phyloP scores from a whole-genome alignment of 1,140 invertebrate species.

The Zaprionus nigranus region DNA sequence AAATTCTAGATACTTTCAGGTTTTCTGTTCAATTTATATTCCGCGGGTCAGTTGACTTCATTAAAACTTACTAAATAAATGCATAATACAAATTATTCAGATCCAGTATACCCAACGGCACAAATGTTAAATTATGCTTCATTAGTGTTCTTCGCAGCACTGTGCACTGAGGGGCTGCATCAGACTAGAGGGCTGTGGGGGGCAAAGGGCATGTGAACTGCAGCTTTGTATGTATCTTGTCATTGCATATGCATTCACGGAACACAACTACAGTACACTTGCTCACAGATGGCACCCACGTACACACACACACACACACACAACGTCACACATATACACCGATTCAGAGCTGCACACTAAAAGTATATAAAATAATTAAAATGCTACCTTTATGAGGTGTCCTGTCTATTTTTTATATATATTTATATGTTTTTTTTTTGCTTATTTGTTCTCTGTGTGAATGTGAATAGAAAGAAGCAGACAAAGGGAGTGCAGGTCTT shows the following conservation, averaged over 20 bases:
- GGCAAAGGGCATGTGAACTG: slow-evolving; percentile 40
- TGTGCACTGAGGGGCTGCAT: slow-evolving; percentile 26
- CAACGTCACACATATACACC: slow-evolving; percentile 14
- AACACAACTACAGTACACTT: slow-evolving; percentile 26
- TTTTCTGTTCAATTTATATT: slow-evolving; percentile 1
- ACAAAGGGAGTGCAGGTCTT: slow-evolving; percentile 63
- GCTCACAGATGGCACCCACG: slow-evolving; percentile 6
- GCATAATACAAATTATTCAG: slow-evolving; percentile 72
- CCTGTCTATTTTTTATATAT: slow-evolving; percentile 47
- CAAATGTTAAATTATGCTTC: slow-evolving; percentile 80
- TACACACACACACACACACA: slow-evolving; percentile 25
- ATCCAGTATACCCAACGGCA: slow-evolving; percentile 43
- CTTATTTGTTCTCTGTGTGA: slow-evolving; percentile 40
- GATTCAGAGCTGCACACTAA: slow-evolving; percentile 26
- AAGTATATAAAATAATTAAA: slow-evolving; percentile 81
- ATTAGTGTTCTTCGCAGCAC: slow-evolving; percentile 63
- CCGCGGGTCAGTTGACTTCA: slow-evolving; percentile 58
- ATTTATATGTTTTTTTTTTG: slow-evolving; percentile 29
- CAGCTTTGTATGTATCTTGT: slow-evolving; percentile 60
- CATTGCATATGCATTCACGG: slow-evolving; percentile 61
- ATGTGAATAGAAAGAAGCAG: slow-evolving; percentile 70
- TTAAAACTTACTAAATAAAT: slow-evolving; percentile 67
- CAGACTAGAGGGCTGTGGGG: neutral
- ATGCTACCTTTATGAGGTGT: slow-evolving; percentile 67
- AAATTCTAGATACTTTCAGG: slow-evolving; percentile 13